Percentiles rank a stretch among this genome's conserved stretches.
phyloP scores from a whole-genome alignment of 2,113 vertebrate genomes.

The Suncus etruscus region DNA sequence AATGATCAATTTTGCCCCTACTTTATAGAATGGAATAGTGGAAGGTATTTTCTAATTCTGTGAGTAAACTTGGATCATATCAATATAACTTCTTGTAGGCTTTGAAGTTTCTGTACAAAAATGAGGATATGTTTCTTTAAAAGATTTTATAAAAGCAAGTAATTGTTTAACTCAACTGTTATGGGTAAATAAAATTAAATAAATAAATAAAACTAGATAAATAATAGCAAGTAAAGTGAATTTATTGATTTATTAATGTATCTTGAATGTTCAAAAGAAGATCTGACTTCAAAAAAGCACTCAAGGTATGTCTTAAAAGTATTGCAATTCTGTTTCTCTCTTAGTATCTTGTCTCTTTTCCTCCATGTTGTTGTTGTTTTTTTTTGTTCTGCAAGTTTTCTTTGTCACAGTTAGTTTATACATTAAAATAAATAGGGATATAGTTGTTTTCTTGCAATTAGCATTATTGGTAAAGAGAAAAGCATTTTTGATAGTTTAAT shows the following conservation, averaged over 20 bases:
- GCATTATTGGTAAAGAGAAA: neutral
- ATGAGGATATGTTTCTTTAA: neutral
- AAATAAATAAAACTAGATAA: neutral
- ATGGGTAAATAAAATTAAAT: neutral
- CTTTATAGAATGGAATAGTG: neutral
- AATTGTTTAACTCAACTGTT: neutral
- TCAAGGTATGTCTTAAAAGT: neutral
- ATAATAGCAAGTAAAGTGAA: conserved; percentile 16
- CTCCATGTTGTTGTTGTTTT: neutral
- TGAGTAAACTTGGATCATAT: neutral
- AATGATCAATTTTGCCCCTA: neutral
- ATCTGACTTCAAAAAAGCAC: neutral
- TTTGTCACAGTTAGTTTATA: neutral
- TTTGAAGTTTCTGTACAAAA: neutral
- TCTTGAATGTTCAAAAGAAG: conserved; percentile 33
- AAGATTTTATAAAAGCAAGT: conserved; percentile 31
- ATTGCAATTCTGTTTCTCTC: neutral
- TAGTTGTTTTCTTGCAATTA: neutral
- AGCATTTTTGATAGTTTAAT: neutral
- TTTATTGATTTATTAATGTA: conserved; percentile 66
- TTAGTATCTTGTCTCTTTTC: neutral
- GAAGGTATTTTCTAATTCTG: neutral
- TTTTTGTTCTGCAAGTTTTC: neutral
- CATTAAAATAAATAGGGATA: neutral
- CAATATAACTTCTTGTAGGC: neutral